Evolutionary conservation across 2,888 invertebrate genomes (phyloP), one percentile per base, ranked within the genome.

Genomic region (Eledona agricola): DNA sequence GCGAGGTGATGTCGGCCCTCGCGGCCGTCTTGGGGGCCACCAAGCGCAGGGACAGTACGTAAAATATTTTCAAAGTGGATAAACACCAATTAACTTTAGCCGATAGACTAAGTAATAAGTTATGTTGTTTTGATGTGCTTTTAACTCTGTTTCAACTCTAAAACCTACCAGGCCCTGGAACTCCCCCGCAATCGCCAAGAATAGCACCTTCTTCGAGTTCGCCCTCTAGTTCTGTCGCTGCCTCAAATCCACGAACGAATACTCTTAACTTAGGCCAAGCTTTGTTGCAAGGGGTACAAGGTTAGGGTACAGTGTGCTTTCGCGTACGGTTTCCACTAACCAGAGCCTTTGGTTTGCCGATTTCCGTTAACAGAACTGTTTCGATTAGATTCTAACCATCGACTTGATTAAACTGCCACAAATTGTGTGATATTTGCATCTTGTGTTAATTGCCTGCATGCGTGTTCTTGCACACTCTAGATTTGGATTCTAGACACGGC

Each of bases 211-310:
- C 71, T 34, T 66, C 72, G 31, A 69, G 67, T 58, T 72, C 72
- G 17, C 72, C 72, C 40, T 71, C 74, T 53, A 68, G 73, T 60
- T 72, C 74, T 56, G 65, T 73, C 55, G 67, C 68, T 57, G 62
- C 70, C 40, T 59, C 63, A 17, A 58, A 60, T 34, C 55, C 67
- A 49, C 49, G 59, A 20, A 68, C 72, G 23, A 70, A 70, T 50
- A 65, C 74, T 31, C 62, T 76, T 53, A 75, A 73, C 64, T 70
- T 77, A 60, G 75, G 76, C 53, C 77, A 77, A 63, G 76, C 75
- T 58, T 70, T 78, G 58, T 72, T 78, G 58, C 77, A 78, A 68
- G 73, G 74, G 62, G 75, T 78, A 51, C 78, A 79, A 79, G 79
- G 79, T 79, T 75, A 76, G 75, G 62, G 55, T 29, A 49, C 22